Percentiles rank a stretch among this genome's conserved stretches.
These are phyloP conservation scores for Chaetophractus vellerosus DNA, from an alignment of 2,797 vertebrate species.

Conservation along the genomic window DNA sequence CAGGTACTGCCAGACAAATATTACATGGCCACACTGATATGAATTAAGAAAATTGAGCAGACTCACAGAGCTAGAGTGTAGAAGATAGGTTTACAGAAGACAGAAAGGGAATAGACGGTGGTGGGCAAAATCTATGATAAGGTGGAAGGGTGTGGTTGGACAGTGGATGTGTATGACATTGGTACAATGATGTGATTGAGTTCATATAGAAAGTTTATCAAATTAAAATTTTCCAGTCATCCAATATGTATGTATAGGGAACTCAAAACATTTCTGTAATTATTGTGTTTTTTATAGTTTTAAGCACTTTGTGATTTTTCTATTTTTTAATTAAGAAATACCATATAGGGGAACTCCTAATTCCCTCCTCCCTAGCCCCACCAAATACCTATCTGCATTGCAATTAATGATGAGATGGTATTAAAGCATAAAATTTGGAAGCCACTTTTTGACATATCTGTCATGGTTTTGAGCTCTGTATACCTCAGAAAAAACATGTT, in stretches of 20 bases:
- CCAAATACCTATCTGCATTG: neutral
- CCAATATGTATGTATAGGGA: neutral
- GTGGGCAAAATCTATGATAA: too few species aligned
- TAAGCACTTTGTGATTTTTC: neutral
- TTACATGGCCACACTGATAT: too few species aligned
- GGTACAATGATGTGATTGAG: too few species aligned
- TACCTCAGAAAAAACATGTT: too few species aligned
- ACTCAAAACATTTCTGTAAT: neutral
- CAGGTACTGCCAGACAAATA: too few species aligned
- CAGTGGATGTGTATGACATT: too few species aligned
- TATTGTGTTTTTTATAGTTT: neutral
- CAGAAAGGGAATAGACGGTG: too few species aligned
- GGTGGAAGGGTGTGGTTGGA: too few species aligned
- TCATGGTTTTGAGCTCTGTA: too few species aligned
- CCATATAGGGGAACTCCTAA: neutral
- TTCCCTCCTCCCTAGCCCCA: neutral
- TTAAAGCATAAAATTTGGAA: neutral
- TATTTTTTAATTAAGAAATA: neutral
- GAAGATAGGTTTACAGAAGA: too few species aligned
- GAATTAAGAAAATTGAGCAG: too few species aligned
- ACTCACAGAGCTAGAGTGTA: too few species aligned
- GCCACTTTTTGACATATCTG: neutral
- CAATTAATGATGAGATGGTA: neutral
- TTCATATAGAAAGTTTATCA: neutral
- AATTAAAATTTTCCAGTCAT: neutral